Percentiles rank a stretch among this genome's conserved stretches.
phyloP scores from a whole-genome alignment of 2,113 vertebrate species.

The Pollimyrus isidori region DNA sequence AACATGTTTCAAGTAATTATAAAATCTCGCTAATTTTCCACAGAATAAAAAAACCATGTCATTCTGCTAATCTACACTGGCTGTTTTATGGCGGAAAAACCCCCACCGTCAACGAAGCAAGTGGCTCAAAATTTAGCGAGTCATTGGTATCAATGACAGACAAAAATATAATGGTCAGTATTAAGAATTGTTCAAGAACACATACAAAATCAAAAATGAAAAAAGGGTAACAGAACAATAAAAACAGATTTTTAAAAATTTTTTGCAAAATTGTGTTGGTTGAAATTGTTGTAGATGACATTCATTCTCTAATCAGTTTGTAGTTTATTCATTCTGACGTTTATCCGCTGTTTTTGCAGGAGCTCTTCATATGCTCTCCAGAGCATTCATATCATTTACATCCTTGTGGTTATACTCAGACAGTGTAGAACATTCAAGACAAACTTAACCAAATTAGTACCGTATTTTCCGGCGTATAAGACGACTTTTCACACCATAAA shows the following conservation, averaged over 20 bases:
- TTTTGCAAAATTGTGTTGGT: too few relatives aligned
- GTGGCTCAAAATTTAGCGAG: not conserved
- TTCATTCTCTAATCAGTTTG: too few relatives aligned
- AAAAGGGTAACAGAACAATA: too few relatives aligned
- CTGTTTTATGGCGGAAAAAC: not conserved
- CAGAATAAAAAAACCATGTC: not conserved
- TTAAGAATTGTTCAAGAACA: not conserved
- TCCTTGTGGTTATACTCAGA: not conserved
- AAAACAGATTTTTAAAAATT: too few relatives aligned
- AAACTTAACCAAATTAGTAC: not conserved
- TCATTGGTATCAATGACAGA: not conserved
- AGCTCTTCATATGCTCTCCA: not conserved
- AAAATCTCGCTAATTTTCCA: not conserved
- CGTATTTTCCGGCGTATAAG: too few relatives aligned
- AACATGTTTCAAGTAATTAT: not conserved
- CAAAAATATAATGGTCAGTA: not conserved
- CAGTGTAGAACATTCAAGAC: not conserved
- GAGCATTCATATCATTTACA: not conserved
- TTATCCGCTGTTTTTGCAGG: too few relatives aligned
- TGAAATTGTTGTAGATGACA: too few relatives aligned
- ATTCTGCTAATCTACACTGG: not conserved
- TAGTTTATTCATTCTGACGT: too few relatives aligned
- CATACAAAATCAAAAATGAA: not conserved
- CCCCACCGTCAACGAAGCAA: not conserved
- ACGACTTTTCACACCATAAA: too few relatives aligned